These are phyloP conservation scores for Neodon shergylaensis DNA, from an alignment of 2,113 vertebrate genomes.

Conservation along the genomic window DNA sequence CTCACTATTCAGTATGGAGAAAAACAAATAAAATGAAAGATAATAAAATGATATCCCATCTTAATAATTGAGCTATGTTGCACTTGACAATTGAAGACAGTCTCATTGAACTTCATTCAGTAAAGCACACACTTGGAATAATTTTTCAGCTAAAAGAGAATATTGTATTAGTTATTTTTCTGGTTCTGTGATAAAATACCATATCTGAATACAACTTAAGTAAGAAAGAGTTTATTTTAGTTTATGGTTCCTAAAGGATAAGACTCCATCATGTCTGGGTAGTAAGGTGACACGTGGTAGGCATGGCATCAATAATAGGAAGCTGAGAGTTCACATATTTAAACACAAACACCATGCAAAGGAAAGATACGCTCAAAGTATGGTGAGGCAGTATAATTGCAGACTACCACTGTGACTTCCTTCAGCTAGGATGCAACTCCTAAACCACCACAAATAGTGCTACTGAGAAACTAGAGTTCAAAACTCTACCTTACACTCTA, in stretches of 20 bases:
- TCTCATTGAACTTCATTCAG: not conserved
- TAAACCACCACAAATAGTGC: not conserved
- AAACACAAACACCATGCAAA: not conserved
- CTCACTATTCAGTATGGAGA: not conserved
- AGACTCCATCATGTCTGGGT: not conserved
- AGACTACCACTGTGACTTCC: not conserved
- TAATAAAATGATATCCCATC: not conserved
- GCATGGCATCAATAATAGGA: not conserved
- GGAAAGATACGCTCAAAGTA: not conserved
- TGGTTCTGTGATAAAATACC: not conserved
- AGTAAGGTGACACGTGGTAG: not conserved
- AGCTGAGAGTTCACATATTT: not conserved
- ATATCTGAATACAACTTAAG: not conserved
- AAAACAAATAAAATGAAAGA: slow-evolving; percentile 4
- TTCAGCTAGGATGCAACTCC: not conserved
- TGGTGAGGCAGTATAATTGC: not conserved
- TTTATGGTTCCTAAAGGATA: not conserved
- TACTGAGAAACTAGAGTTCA: not conserved
- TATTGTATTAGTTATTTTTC: not conserved
- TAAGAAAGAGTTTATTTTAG: not conserved
- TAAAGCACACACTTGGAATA: not conserved
- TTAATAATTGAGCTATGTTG: slow-evolving; percentile 27
- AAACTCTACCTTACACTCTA: not conserved
- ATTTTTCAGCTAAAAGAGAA: not conserved
- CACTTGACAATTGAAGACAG: not conserved